A percentile compares a stretch with the other conserved stretches of the same genome.
Conservation (phyloP, 1,140 invertebrate species). For the Pectinophora gossypiella region DNA sequence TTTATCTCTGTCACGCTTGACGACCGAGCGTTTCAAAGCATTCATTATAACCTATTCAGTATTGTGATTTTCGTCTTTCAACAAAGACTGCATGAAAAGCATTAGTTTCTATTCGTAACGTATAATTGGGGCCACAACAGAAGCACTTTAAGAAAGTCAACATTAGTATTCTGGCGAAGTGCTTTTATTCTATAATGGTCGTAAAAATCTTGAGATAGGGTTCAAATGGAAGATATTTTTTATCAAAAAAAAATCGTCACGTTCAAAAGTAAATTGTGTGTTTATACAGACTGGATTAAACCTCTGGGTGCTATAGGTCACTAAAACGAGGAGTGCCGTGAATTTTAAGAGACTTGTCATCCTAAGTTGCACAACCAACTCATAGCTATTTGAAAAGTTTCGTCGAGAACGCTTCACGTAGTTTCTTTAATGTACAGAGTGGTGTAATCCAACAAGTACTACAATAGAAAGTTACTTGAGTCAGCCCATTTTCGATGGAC, state of each 20-base stretch:
- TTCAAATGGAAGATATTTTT: not conserved
- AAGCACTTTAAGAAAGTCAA: not conserved
- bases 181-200: not conserved
- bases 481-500: too few species aligned
- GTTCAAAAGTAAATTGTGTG: too few species aligned
- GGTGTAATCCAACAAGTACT: not conserved
- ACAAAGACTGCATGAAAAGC: constrained; percentile 8
- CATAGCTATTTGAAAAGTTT: too few species aligned
- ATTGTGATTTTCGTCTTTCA: not conserved
- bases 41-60: constrained; percentile 14
- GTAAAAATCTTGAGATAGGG: not conserved
- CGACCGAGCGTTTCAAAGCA: constrained; percentile 18
- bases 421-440: too few species aligned
- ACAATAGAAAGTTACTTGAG: not conserved
- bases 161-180: not conserved
- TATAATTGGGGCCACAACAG: constrained; percentile 10
- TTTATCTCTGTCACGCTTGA: constrained; percentile 52
- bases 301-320: too few species aligned
- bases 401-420: too few species aligned
- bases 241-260: not conserved
- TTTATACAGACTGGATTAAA: too few species aligned
- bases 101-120: constrained; percentile 20
- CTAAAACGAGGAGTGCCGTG: too few species aligned
- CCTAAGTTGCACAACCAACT: too few species aligned
- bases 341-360: too few species aligned